Evolutionary conservation across 2,113 vertebrate species (phyloP), one percentile per base, ranked within the genome.

Genomic region (Paedocypris sp.): DNA sequence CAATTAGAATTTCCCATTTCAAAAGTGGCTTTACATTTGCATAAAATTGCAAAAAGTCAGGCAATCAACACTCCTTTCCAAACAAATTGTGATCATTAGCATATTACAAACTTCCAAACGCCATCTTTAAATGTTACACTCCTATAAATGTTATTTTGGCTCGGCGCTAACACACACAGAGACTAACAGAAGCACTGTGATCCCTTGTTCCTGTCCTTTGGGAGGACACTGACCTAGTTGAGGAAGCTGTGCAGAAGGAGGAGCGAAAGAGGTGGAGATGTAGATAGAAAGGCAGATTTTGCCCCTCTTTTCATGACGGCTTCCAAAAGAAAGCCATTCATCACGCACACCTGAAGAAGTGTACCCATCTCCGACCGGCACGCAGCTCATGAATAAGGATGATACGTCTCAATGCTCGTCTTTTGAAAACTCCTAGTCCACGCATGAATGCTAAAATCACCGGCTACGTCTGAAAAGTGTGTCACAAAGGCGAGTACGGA

Each of bases 181-280:
- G 22, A 56, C 42, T 42, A 13, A 46, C 16, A 62, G 13, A 57
- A 19, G 51, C 72, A 61, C 28, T 9, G 36, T 31, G 64, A 43
- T 68, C 52, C 67, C 32, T 32, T 43, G 6, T 72, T 47, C 7
- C 43, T 53, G 67, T 73, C 66, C 48, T 54, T 54, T 20, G 58
- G 72, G 72, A 60, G 62, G 49, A 32, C 20, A 61, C 43, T 49
- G 80, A 83, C 82, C 79, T 79, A 82, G 71, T 79, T 83, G 69
- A 76, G 45, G 52, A 31, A 52, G 41, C 35, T 26, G 32, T 32
- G 54, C 66, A 42, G 12, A 60, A 62, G 35, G 25, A 29, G 28
- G 36, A 26, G 35, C 20, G 48, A 25, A 45, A 43, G 58, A 58
- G 48, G 61, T 50, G 5, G 15, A 33, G 53, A 53, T 56, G 31